Base-by-base conservation (phyloP, 2,113 vertebrate genomes). In the Cariama cristata region DNA sequence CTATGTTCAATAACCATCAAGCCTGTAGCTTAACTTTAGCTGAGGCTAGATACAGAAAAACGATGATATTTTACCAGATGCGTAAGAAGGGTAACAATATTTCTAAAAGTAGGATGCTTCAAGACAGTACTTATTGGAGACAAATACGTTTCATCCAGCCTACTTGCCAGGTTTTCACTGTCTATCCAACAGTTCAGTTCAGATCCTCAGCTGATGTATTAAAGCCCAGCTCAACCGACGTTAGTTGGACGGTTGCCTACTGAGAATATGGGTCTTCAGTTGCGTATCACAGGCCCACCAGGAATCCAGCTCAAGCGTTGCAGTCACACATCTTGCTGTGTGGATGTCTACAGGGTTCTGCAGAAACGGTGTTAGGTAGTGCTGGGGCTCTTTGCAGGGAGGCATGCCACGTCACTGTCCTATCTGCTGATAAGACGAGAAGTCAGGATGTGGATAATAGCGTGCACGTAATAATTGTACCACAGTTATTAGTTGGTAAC, bases 401-500 rank as follows among this genome's bases (percentile, higher is more conserved):
- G 64, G 15, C 12, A 2, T 22, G 82, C 49, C 10, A 8, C 2
- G 1, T 1, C n/a, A 60, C 67, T 62, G n/a, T 38, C 50, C 0
- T 32, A 19, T 58, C 38, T 84, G 30, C 42, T 63, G 93, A 15
- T 68, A 49, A 52, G 35, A 30, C 0, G 0, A 75, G 59, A 60
- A 79, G 91, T 44, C 72, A 58, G 50, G 40, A 62, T 45, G 66
- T 15, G n/a, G 52, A 20, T 42, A 50, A 17, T 1, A 38, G 50
- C 27, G 47, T 45, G 13, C 14, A 8, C 0, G 4, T 30, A 4
- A 44, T 85, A 67, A 79, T 44, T 49, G 30, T 21, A 59, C 38
- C 42, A 14, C 35, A 35, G 40, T 26, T 64, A 38, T 30, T 32
- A 32, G 26, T 2, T 68, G 80, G 38, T 8, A 87, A 4, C 85